Evolutionary conservation across 2,113 vertebrate genomes (phyloP).

Genomic region (Mungos mungo): DNA sequence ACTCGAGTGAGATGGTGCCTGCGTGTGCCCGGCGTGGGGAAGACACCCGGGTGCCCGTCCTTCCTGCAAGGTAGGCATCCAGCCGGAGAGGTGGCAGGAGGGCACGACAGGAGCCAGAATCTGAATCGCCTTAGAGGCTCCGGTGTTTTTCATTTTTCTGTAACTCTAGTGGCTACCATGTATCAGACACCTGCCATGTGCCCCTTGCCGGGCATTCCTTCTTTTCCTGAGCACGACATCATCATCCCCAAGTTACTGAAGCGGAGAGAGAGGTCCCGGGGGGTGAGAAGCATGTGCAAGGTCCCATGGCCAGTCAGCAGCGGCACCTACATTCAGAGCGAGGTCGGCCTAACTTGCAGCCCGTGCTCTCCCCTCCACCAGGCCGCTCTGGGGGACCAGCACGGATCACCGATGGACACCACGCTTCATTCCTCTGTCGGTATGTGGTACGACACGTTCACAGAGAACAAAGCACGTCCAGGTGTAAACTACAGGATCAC

Average conservation of each 20-base stretch:
- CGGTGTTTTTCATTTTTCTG: background rate
- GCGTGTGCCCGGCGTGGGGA: too few relatives aligned
- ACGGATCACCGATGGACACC: background rate
- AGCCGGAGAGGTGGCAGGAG: background rate
- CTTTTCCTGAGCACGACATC: background rate
- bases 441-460: background rate
- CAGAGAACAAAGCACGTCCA: background rate
- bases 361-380: accelerated
- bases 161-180: background rate
- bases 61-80: accelerated
- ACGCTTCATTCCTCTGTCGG: background rate
- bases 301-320: accelerated
- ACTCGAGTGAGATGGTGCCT: background rate
- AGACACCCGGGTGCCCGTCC: accelerated
- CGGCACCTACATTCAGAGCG: background rate
- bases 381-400: background rate
- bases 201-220: accelerated
- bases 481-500: background rate
- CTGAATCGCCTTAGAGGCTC: background rate
- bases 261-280: background rate
- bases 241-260: background rate
- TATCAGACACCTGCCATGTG: background rate
- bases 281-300: background rate
- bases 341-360: background rate
- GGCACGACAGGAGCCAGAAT: accelerated